Conservation (phyloP, 2,888 invertebrate genomes). For the Anthophora plumipes region DNA sequence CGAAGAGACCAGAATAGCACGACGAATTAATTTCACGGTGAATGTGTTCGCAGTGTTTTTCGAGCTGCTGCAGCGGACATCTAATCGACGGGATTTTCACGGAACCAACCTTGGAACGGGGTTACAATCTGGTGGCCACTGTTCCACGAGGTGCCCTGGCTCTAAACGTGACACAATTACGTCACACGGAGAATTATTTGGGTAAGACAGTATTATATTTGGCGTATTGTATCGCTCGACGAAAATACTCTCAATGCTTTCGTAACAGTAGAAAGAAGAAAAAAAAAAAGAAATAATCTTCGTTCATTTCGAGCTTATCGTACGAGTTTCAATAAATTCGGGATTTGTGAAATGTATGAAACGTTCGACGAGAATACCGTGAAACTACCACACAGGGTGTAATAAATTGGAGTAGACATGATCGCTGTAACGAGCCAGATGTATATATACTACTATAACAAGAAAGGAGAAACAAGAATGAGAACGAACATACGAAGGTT, state of each 20-base stretch:
- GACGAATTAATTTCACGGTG: neutral
- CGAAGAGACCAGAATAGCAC: too few species aligned
- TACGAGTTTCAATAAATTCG: neutral
- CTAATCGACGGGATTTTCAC: constrained; percentile 94
- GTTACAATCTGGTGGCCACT: constrained; percentile 93
- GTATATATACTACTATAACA: too few species aligned
- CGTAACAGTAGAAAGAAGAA: constrained; percentile 10
- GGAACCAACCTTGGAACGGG: constrained; percentile 91
- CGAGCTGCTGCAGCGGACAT: constrained; percentile 85
- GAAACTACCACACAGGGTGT: constrained; percentile 2
- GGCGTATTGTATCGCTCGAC: neutral
- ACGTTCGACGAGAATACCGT: constrained; percentile 18
- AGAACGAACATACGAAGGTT: constrained; percentile 27
- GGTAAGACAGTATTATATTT: constrained; percentile 86
- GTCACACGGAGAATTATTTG: constrained; percentile 92
- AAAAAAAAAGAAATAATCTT: too few species aligned
- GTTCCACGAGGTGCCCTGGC: constrained; percentile 94
- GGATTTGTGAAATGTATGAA: constrained; percentile 22
- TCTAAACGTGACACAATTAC: constrained; percentile 93
- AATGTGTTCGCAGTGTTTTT: constrained; percentile 56
- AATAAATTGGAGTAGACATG: constrained; percentile 11
- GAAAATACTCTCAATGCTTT: neutral
- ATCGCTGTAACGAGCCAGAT: constrained; percentile 2
- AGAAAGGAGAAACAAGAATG: neutral
- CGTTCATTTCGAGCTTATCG: neutral